A percentile compares a stretch with the other conserved stretches of the same genome.
Conservation (phyloP, 2,888 invertebrate species). For the Crepidodera aurea region DNA sequence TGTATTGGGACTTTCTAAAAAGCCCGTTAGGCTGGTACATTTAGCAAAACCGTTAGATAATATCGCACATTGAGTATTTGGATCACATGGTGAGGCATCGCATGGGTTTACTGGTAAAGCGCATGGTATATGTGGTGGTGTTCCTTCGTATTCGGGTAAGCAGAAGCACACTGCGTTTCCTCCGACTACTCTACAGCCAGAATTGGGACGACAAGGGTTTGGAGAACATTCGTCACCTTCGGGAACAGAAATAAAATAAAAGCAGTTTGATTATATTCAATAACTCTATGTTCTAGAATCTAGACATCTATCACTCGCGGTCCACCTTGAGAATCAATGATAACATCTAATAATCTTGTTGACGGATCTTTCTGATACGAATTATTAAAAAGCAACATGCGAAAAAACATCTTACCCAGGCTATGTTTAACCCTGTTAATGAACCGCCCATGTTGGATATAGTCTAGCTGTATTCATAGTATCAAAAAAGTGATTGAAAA, state of each 20-base stretch:
- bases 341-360: too few species aligned
- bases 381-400: too few species aligned
- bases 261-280: too few species aligned
- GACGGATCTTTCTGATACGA: too few species aligned
- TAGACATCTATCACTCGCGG: too few species aligned
- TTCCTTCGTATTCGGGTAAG: constrained; percentile 85
- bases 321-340: too few species aligned
- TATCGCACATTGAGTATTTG: constrained; percentile 80
- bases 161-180: constrained; percentile 87
- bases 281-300: too few species aligned
- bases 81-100: constrained; percentile 69
- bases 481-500: too few species aligned
- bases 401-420: too few species aligned
- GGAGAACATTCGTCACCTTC: constrained; percentile 65
- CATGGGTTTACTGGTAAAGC: constrained; percentile 80
- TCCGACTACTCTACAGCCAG: constrained; percentile 71
- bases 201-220: constrained; percentile 77
- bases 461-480: too few species aligned
- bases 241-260: constrained; percentile 60
- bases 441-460: too few species aligned
- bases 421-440: too few species aligned
- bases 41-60: constrained; percentile 83
- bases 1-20: constrained; percentile 85
- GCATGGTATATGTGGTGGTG: constrained; percentile 78
- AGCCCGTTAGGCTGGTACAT: constrained; percentile 85